Evolutionary conservation across 2,888 invertebrate genomes (phyloP).

Genomic region (Noctua fimbriata): DNA sequence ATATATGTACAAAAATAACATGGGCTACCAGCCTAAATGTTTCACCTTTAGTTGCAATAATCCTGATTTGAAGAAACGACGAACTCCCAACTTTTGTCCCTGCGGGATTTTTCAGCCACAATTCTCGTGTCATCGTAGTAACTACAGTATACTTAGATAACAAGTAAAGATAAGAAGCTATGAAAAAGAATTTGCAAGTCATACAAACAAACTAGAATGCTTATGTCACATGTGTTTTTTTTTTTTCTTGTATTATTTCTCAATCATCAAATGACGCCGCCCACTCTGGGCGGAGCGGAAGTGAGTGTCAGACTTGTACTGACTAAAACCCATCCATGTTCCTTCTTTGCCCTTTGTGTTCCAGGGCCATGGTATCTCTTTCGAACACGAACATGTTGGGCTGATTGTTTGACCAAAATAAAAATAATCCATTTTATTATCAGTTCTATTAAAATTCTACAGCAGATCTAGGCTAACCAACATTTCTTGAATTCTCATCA

Average conservation of each 20-base stretch:
- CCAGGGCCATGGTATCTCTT: too few relatives aligned
- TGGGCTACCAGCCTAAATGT: background rate
- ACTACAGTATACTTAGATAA: background rate
- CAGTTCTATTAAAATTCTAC: background rate
- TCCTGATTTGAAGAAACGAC: background rate
- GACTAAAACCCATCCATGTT: too few relatives aligned
- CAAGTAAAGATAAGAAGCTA: background rate
- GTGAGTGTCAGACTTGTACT: too few relatives aligned
- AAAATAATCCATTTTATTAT: background rate
- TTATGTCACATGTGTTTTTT: too few relatives aligned
- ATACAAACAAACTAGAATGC: background rate
- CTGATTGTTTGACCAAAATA: background rate
- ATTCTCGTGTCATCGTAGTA: background rate
- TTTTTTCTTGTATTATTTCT: too few relatives aligned
- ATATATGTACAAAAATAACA: background rate
- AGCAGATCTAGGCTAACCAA: background rate
- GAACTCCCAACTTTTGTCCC: background rate
- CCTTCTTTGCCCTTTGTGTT: too few relatives aligned
- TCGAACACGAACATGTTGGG: too few relatives aligned
- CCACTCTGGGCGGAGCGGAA: too few relatives aligned
- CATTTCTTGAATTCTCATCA: background rate
- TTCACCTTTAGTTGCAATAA: background rate
- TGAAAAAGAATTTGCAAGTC: constrained; percentile 6
- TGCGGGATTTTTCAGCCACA: background rate
- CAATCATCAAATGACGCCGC: too few relatives aligned